Conservation (phyloP, 2,888 invertebrate genomes). For the Neuroscelio doddi region DNA sequence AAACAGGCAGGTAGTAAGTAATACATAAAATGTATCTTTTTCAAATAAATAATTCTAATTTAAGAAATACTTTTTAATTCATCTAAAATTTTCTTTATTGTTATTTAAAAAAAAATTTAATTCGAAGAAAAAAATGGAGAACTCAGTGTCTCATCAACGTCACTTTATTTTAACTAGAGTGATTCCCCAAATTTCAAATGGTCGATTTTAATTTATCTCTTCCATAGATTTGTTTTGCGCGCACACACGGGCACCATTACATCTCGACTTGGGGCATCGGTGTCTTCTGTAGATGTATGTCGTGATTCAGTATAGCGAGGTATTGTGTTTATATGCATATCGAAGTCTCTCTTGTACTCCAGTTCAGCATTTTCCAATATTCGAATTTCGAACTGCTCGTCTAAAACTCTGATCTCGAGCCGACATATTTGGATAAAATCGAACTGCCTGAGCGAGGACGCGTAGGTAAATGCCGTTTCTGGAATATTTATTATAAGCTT, state of each 20-base stretch:
- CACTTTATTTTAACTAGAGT: neutral
- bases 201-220: no score
- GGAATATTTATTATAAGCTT: slow-evolving; percentile 69
- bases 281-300: slow-evolving; percentile 23
- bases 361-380: slow-evolving; percentile 71
- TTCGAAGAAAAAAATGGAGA: neutral
- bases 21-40: no score
- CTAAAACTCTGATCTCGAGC: slow-evolving; percentile 62
- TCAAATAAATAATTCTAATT: no score
- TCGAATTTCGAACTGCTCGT: slow-evolving; percentile 65
- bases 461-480: slow-evolving; percentile 51
- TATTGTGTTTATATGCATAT: slow-evolving; percentile 72
- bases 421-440: slow-evolving; percentile 71
- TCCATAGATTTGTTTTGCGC: no score
- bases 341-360: slow-evolving; percentile 64
- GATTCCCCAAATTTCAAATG: no score
- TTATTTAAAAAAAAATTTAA: neutral
- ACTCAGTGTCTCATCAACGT: neutral
- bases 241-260: no score
- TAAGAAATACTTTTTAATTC: no score
- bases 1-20: neutral
- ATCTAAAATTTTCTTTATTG: no score
- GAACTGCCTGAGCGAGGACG: slow-evolving; percentile 60
- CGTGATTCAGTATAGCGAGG: slow-evolving; percentile 55
- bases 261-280: no score